Evolutionary conservation across 2,797 vertebrate genomes (phyloP), one percentile per base, ranked within the genome.

Genomic region (Parauchenoglanis punctatus): DNA sequence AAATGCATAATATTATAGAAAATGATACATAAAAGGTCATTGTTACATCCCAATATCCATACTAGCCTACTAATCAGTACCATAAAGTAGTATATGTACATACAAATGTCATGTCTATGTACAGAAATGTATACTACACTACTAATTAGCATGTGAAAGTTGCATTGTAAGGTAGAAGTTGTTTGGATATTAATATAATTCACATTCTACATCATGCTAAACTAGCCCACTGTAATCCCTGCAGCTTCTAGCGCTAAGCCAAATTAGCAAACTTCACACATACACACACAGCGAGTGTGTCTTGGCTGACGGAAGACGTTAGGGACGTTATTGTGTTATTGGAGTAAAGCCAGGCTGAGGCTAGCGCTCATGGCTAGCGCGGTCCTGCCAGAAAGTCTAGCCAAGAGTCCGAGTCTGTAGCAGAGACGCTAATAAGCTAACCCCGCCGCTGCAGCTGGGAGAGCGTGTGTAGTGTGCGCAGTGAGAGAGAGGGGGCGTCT

Each of bases 281-380:
- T n/a, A n/a, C 44, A 3, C 67, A 77, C 75, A 77, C n/a, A 59
- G 31, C 13, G 28, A 80, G 54, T 10, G 20, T 80, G 54, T 40
- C 77, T 80, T 58, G 77, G 77, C 77, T 80, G 35, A 59, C 18
- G 0, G 54, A 80, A 35, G 56, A 59, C 56, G 18, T 80, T 12
- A 23, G 31, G 54, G 77, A 80, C n/a, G n/a, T n/a, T n/a, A n/a
- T n/a, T n/a, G n/a, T n/a, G n/a, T 52, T 63, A 31, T 59, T 80
- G 77, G 77, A 59, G 28, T 23, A 11, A 59, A 25, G 54, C 77
- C 56, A 80, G 56, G 17, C 31, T 13, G 18, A 59, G 77, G 54
- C 54, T 7, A 81, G 35, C 2, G 20, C 3, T 81, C 8, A 12
- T 1, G 76, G 17, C 54, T 31, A 78, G 54, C 18, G 10, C 40